A percentile compares a stretch with the other conserved stretches of the same genome.
phyloP scores from a whole-genome alignment of 1,140 invertebrate genomes.

The Drosophila obscura region DNA sequence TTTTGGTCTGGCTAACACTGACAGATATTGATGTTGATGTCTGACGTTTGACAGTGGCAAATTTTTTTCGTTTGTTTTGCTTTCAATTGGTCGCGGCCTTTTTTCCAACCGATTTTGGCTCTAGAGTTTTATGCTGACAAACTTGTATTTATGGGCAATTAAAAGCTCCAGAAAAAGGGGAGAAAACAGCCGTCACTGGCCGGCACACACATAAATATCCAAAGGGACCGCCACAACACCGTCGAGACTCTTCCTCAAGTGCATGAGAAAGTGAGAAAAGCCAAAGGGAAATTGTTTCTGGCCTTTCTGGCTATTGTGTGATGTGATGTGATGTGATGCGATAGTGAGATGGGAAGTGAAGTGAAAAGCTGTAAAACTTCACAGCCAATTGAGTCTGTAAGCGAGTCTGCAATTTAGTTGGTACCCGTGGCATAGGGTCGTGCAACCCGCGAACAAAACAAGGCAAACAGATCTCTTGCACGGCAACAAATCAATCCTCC shows the following conservation, averaged over 20 bases:
- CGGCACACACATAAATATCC: constrained; percentile 40
- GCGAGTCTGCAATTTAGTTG: constrained; percentile 33
- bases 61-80: constrained; percentile 35
- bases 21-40: constrained; percentile 52
- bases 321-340: not conserved
- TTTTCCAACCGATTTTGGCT: not conserved
- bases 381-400: constrained; percentile 56
- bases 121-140: constrained; percentile 37
- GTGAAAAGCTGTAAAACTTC: constrained; percentile 42
- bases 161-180: not conserved
- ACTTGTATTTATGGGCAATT: constrained; percentile 17
- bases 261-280: constrained; percentile 68
- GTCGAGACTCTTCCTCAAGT: constrained; percentile 51
- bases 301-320: constrained; percentile 37
- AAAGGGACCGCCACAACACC: constrained; percentile 26
- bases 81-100: constrained; percentile 28
- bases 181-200: constrained; percentile 25
- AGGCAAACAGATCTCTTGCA: constrained; percentile 13
- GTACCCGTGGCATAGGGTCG: constrained; percentile 7
- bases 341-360: constrained; percentile 14
- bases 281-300: constrained; percentile 30
- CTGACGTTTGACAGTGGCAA: constrained; percentile 62
- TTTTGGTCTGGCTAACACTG: constrained; percentile 27
- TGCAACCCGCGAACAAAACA: constrained; percentile 12
- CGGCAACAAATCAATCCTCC: constrained; percentile 9